Percentiles rank a stretch among this genome's conserved stretches.
phyloP scores from a whole-genome alignment of 2,113 vertebrate species.

The Alligator sinensis region DNA sequence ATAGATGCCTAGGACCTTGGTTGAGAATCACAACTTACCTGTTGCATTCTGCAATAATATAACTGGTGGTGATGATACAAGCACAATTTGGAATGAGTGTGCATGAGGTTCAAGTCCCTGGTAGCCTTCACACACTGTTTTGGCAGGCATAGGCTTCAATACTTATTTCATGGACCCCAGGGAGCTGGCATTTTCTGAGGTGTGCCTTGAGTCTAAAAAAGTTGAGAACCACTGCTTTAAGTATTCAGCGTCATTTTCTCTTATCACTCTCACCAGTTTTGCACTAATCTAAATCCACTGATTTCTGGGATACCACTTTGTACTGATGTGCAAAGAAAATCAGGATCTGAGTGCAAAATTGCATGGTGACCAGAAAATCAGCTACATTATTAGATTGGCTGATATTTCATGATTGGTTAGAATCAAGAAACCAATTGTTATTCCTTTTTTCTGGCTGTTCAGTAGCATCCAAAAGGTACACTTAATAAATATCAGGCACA shows the following conservation, averaged over 20 bases:
- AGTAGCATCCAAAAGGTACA: background rate
- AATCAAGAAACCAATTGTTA: background rate
- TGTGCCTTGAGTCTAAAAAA: no score
- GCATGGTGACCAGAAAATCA: background rate
- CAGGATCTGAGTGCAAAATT: background rate
- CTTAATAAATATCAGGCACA: background rate
- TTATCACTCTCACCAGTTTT: background rate
- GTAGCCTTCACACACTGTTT: background rate
- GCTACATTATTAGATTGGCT: background rate
- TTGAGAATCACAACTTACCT: background rate
- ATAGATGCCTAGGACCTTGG: no score
- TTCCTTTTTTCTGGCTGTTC: background rate
- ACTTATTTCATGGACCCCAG: background rate
- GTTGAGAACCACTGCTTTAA: no score
- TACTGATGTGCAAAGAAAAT: background rate
- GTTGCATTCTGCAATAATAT: background rate
- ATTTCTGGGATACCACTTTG: background rate
- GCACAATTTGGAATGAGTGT: background rate
- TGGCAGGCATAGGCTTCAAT: background rate
- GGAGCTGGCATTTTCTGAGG: no score
- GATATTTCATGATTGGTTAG: background rate
- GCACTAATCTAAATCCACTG: background rate
- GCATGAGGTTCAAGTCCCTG: background rate
- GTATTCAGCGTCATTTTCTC: background rate
- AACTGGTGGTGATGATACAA: background rate